These are phyloP conservation scores for Eleginops maclovinus DNA, from an alignment of 2,113 vertebrate species.

Conservation along the genomic window DNA sequence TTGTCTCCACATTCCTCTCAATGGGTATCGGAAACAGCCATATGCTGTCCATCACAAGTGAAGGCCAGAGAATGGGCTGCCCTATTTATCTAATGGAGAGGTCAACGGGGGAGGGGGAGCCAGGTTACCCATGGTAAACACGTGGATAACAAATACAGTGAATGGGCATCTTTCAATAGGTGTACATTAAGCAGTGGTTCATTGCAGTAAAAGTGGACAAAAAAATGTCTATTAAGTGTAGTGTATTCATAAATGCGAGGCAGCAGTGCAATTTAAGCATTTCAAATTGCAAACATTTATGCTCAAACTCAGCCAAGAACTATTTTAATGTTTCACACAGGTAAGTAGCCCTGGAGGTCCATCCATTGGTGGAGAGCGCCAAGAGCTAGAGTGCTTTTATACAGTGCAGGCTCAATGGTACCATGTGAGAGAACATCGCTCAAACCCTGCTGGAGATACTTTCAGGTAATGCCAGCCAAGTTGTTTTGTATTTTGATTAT, in stretches of 20 bases:
- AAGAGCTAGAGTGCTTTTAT: neutral
- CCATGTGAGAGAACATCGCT: neutral
- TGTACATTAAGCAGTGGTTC: neutral
- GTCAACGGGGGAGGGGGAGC: conserved; percentile 49
- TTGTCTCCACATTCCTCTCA: conserved; percentile 73
- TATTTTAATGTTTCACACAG: conserved; percentile 8
- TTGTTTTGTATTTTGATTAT: neutral
- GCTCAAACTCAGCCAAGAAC: neutral
- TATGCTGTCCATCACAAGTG: conserved; percentile 74
- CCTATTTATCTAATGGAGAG: conserved; percentile 74
- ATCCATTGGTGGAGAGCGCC: neutral
- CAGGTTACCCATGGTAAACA: neutral
- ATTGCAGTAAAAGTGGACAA: neutral
- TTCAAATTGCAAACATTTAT: neutral
- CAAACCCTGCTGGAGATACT: neutral
- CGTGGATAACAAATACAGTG: no score
- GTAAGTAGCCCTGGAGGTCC: conserved; percentile 6
- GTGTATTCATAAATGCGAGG: conserved; percentile 11
- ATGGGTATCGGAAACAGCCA: conserved; percentile 70
- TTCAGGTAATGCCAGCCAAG: neutral
- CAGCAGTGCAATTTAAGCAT: conserved; percentile 8
- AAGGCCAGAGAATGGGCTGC: conserved; percentile 63
- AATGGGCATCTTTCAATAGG: neutral
- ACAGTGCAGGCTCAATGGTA: neutral
- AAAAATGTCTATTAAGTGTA: neutral